A percentile compares a stretch with the other conserved stretches of the same genome.
Conservation (phyloP, 2,888 invertebrate species). For the Gerris lacustris region DNA sequence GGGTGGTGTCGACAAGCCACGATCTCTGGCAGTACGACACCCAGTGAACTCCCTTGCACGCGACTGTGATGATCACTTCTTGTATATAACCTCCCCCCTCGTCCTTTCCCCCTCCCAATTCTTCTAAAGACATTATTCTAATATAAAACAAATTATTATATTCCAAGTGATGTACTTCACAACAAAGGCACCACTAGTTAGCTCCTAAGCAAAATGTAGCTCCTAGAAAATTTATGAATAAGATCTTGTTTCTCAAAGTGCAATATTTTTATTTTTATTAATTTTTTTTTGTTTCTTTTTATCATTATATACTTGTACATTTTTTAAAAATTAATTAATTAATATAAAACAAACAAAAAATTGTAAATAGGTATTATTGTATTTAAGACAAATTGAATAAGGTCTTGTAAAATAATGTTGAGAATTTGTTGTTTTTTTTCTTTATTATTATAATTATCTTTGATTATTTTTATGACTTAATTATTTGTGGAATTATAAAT, state of each 20-base stretch:
- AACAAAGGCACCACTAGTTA: neutral
- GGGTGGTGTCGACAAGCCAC: slow-evolving; percentile 27
- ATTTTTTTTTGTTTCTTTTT: slow-evolving; percentile 18
- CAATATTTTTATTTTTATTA: slow-evolving; percentile 16
- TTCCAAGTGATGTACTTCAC: slow-evolving; percentile 19
- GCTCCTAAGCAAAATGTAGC: slow-evolving; percentile 3
- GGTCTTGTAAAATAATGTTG: too few relatives aligned
- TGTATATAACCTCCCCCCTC: slow-evolving; percentile 31
- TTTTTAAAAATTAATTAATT: slow-evolving; percentile 5
- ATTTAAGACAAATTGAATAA: too few relatives aligned
- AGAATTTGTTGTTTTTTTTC: too few relatives aligned
- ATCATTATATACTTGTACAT: slow-evolving; percentile 13
- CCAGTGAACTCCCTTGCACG: slow-evolving; percentile 52
- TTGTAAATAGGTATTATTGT: too few relatives aligned
- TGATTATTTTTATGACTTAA: too few relatives aligned
- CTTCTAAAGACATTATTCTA: slow-evolving; percentile 21
- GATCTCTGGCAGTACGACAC: slow-evolving; percentile 27
- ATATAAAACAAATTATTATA: slow-evolving; percentile 22
- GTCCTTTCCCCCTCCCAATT: slow-evolving; percentile 34
- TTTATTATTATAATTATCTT: too few relatives aligned
- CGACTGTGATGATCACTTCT: slow-evolving; percentile 36
- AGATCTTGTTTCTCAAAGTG: slow-evolving; percentile 4
- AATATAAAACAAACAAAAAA: slow-evolving; percentile 13
- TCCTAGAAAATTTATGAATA: neutral
- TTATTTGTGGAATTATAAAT: neutral